These are phyloP conservation scores for Cacatua alba DNA, from an alignment of 2,113 vertebrate genomes.

Conservation along the genomic window DNA sequence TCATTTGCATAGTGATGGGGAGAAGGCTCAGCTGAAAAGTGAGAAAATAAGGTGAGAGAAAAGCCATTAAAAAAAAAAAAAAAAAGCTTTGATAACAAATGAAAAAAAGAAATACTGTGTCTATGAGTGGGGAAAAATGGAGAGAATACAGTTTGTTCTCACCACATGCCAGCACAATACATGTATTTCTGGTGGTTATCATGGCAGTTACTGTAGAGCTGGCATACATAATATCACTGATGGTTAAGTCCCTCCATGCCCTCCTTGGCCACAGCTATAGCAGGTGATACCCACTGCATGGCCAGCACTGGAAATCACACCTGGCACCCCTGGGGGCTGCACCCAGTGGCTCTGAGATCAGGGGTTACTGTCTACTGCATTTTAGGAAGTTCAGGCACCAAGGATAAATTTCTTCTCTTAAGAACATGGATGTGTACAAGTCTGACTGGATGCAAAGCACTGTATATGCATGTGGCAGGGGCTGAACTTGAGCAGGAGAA, in stretches of 20 bases:
- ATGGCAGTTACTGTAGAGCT: rapidly evolving
- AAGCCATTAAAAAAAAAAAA: neutral
- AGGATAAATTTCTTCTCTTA: neutral
- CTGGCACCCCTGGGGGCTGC: neutral
- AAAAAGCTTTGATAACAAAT: neutral
- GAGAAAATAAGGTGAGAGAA: neutral
- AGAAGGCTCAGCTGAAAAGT: neutral
- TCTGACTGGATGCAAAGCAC: neutral
- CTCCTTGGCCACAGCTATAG: too few relatives aligned
- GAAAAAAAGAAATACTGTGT: neutral
- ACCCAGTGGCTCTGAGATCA: neutral
- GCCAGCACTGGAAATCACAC: neutral
- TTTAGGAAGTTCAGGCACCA: neutral
- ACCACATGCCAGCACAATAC: neutral
- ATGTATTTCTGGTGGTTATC: too few relatives aligned
- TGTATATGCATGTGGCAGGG: neutral
- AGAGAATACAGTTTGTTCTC: neutral
- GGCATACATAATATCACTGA: too few relatives aligned
- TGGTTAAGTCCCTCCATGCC: neutral
- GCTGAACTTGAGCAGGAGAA: neutral
- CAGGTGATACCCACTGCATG: neutral
- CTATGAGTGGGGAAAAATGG: neutral
- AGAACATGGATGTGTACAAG: neutral
- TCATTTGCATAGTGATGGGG: rapidly evolving
- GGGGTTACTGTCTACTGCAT: neutral